Evolutionary conservation across 2,113 vertebrate species (phyloP).

Genomic region (Bostrychus sinensis): DNA sequence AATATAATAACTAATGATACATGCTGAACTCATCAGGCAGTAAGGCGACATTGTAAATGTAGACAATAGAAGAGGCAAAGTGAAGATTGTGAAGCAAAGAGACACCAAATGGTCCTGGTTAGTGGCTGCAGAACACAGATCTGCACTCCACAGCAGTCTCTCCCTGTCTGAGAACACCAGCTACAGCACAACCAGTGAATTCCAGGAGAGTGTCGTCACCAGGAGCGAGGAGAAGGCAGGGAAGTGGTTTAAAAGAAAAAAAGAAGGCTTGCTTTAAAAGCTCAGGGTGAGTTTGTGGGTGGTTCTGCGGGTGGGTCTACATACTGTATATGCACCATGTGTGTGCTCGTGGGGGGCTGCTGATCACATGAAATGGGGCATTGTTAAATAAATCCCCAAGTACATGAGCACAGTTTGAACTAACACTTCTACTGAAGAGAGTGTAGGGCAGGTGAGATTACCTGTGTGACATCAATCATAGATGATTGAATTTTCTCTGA

Average conservation of each 20-base stretch:
- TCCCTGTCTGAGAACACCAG: conserved; percentile 63
- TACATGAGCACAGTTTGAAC: not conserved
- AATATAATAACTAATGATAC: conserved; percentile 58
- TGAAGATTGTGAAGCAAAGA: conserved; percentile 62
- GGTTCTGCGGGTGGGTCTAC: conserved; percentile 51
- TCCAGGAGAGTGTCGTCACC: conserved; percentile 81
- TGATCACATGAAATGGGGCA: not conserved
- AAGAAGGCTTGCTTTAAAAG: conserved; percentile 59
- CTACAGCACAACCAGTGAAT: conserved; percentile 77
- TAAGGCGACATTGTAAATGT: conserved; percentile 6
- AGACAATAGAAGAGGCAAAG: conserved; percentile 32
- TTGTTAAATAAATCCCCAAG: conserved; percentile 11
- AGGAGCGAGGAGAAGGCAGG: conserved; percentile 80
- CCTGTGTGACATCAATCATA: no score
- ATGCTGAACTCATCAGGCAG: conserved; percentile 48
- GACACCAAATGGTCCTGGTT: conserved; percentile 75
- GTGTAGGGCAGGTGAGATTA: not conserved
- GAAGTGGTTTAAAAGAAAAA: conserved; percentile 74
- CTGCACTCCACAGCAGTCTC: conserved; percentile 56
- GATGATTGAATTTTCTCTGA: no score
- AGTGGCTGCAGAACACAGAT: conserved; percentile 67
- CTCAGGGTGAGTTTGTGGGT: conserved; percentile 59
- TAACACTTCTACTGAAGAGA: not conserved
- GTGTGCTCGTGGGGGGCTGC: not conserved
- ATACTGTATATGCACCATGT: conserved; percentile 20